Evolutionary conservation across 2,113 vertebrate species (phyloP).

Genomic region (Accipiter virgatus): DNA sequence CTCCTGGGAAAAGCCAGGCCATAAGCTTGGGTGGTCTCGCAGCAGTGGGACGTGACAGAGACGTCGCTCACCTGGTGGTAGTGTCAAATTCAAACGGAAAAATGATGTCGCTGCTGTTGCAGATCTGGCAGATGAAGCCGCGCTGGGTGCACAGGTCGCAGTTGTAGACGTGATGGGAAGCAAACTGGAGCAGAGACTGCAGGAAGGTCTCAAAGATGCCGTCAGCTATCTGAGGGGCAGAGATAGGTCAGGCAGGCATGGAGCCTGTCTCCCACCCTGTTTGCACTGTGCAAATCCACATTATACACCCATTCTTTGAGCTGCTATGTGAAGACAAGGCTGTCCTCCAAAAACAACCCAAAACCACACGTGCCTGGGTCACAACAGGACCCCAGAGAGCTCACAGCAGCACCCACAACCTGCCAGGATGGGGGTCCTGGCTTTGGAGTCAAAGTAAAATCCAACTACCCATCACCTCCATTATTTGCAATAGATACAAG

Average conservation of each 20-base stretch:
- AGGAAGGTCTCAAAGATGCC: constrained; percentile 80
- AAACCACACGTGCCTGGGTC: rapidly evolving
- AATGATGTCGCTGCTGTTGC: constrained; percentile 84
- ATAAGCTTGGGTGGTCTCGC: not conserved
- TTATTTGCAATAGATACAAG: not conserved
- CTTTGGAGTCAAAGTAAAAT: not conserved
- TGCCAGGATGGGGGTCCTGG: not conserved
- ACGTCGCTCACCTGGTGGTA: constrained; percentile 79
- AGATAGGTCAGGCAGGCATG: not conserved
- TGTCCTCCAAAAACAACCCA: not conserved
- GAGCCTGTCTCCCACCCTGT: not conserved
- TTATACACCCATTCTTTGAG: not conserved
- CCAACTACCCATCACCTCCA: not conserved
- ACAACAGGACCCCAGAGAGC: rapidly evolving
- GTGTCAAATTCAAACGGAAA: constrained; percentile 94
- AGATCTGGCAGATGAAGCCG: constrained; percentile 95
- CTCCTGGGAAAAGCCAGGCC: not conserved
- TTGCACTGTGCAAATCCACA: not conserved
- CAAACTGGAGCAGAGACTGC: constrained; percentile 75
- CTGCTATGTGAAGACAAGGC: not conserved
- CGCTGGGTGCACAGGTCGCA: constrained; percentile 94
- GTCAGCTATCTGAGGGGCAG: constrained; percentile 79
- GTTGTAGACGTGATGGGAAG: constrained; percentile 85
- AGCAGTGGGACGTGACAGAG: rapidly evolving
- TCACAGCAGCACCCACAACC: not conserved